Percentiles rank a stretch among this genome's conserved stretches.
phyloP scores from a whole-genome alignment of 53 echinoderm and acorn worm genomes.

The Temnopleurus reevesii region DNA sequence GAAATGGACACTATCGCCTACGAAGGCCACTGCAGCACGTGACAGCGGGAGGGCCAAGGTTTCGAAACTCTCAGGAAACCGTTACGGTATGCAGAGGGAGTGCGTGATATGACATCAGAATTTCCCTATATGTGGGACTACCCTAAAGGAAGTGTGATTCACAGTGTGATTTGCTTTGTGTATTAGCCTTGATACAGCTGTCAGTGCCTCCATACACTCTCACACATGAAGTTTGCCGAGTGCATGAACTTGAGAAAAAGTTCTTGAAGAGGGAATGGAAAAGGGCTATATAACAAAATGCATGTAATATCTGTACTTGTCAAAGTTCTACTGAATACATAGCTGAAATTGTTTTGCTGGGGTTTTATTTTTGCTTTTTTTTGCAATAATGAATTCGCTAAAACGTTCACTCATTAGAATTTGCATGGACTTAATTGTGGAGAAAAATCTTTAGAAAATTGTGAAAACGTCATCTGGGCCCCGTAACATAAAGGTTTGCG shows the following conservation, averaged over 20 bases:
- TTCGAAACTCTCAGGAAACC: neutral
- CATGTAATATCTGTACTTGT: no score
- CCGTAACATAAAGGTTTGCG: no score
- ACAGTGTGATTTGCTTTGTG: neutral
- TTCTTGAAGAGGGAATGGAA: no score
- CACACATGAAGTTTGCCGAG: neutral
- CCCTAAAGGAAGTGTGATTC: neutral
- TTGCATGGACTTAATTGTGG: no score
- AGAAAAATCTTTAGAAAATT: no score
- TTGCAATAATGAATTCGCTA: no score
- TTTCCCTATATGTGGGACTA: constrained; percentile 6
- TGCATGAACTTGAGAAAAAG: neutral
- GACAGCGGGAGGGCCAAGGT: neutral
- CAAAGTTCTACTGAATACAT: no score
- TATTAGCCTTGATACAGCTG: neutral
- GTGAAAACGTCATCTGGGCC: no score
- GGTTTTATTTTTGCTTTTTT: no score
- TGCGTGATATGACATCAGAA: neutral
- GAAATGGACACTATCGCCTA: neutral
- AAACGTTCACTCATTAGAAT: no score
- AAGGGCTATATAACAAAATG: no score
- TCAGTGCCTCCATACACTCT: neutral
- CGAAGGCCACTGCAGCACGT: neutral
- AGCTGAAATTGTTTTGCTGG: no score
- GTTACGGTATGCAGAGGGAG: neutral